Conservation (phyloP, 37 sponge, comb jelly and placozoan species). For the Agelas oroides region DNA sequence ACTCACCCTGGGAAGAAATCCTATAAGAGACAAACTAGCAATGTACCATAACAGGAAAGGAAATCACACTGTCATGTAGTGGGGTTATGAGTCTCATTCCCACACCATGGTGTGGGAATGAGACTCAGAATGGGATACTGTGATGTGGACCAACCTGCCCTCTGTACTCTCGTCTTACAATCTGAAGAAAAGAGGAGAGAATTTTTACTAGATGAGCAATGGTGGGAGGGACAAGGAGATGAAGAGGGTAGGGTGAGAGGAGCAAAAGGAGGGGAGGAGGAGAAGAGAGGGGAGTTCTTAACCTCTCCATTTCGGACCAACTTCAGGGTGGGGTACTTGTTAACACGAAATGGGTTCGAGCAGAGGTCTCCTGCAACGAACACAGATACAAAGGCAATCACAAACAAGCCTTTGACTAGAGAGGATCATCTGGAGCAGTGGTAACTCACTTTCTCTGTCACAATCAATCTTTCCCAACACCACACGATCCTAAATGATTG, state of each 20-base stretch:
- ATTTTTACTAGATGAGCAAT: no score
- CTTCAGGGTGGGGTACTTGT: constrained; percentile 98
- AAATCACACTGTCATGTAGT: no score
- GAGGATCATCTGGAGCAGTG: neutral
- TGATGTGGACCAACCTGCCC: constrained; percentile 64
- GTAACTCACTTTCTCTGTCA: constrained; percentile 65
- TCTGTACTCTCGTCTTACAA: constrained; percentile 83
- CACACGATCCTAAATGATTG: constrained; percentile 37
- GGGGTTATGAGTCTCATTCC: no score
- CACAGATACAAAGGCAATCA: neutral
- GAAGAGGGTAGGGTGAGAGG: no score
- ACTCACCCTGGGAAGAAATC: no score
- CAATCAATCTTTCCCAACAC: constrained; percentile 78
- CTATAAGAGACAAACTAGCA: no score
- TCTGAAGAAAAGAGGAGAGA: constrained; percentile 37
- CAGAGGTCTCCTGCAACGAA: constrained; percentile 47
- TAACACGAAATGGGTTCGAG: constrained; percentile 68
- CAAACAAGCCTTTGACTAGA: neutral
- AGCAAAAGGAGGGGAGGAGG: neutral
- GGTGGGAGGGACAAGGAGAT: no score
- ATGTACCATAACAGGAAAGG: no score
- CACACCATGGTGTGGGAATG: no score
- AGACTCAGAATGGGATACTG: no score
- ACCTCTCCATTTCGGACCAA: constrained; percentile 84
- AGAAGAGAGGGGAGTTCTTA: constrained; percentile 1